Evolutionary conservation across 2,797 vertebrate genomes (phyloP), one percentile per base, ranked within the genome.

Genomic region (Ctenopoma multispine): DNA sequence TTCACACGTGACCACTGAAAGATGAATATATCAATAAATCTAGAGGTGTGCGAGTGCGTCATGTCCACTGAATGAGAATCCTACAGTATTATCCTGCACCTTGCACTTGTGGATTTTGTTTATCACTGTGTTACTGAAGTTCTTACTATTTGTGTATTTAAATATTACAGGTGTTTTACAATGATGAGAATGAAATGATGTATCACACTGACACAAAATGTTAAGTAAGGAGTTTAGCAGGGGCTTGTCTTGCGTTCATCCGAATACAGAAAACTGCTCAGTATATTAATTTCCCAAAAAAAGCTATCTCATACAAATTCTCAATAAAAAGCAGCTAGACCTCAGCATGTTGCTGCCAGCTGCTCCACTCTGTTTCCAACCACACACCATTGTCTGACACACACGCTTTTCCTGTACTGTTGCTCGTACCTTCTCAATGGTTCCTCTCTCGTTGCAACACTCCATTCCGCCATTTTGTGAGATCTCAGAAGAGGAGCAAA

Each of bases 401-500:
- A 53, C 72, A 51, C 60, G n/a, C 59, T 12, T 58, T 27, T 7
- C 23, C 40, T 58, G 27, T 20, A 38, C 60, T 27, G 43, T 47
- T 66, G 24, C 59, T 77, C 81, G 36, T 90, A 90, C 86, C 90
- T 90, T 79, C 68, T 71, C 24, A 46, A 53, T 59, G 49, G 71
- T 61, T 83, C 78, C 48, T 75, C 48, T 75, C 65, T 48, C 6
- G 24, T 63, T 74, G 60, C 73, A 68, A 29, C 69, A 58, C 63
- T 82, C 78, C 60, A 62, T n/a, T 75, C 87, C 82, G 88, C 91
- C 91, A 92, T 92, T 92, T 91, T 90, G 83, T 76, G 75, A 75
- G 23, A 66, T 65, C 58, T 65, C 69, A 69, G 63, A 67, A 58
- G 31, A 43, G 55, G 48, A 51, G 20, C 2, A 67, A 72, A 78